Evolutionary conservation across 2,797 vertebrate species (phyloP).

Genomic region (Sebastes vulpes): DNA sequence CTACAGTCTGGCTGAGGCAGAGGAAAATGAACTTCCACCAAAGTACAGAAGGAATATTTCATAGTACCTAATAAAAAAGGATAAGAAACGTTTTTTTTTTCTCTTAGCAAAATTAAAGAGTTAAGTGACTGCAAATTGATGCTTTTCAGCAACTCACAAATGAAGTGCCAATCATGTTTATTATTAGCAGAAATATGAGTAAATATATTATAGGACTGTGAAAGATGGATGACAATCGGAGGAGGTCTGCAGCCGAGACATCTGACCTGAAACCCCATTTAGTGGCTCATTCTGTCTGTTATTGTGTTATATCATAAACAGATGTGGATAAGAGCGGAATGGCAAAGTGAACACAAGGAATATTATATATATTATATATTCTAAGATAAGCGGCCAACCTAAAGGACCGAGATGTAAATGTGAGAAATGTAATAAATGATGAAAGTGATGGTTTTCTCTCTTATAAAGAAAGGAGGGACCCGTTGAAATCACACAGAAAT

Average conservation of each 20-base stretch:
- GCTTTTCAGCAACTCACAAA: neutral
- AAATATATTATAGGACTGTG: neutral
- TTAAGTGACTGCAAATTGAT: neutral
- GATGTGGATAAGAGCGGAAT: neutral
- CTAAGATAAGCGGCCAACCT: neutral
- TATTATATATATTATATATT: too few relatives aligned
- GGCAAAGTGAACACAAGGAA: neutral
- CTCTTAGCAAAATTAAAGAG: neutral
- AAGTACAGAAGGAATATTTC: too few relatives aligned
- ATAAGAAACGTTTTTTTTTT: neutral
- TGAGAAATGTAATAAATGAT: neutral
- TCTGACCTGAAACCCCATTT: neutral
- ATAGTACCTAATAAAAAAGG: neutral
- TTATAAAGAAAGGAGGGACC: neutral
- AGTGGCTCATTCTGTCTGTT: neutral
- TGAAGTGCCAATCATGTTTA: too few relatives aligned
- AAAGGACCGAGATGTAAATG: too few relatives aligned
- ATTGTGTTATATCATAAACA: neutral
- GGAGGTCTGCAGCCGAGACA: neutral
- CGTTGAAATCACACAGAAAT: neutral
- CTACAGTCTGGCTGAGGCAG: too few relatives aligned
- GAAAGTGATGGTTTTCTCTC: neutral
- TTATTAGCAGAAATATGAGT: neutral
- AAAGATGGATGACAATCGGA: neutral
- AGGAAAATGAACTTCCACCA: too few relatives aligned